These are phyloP conservation scores for Erythrolamprus reginae DNA, from an alignment of 2,113 vertebrate species.

Conservation along the genomic window DNA sequence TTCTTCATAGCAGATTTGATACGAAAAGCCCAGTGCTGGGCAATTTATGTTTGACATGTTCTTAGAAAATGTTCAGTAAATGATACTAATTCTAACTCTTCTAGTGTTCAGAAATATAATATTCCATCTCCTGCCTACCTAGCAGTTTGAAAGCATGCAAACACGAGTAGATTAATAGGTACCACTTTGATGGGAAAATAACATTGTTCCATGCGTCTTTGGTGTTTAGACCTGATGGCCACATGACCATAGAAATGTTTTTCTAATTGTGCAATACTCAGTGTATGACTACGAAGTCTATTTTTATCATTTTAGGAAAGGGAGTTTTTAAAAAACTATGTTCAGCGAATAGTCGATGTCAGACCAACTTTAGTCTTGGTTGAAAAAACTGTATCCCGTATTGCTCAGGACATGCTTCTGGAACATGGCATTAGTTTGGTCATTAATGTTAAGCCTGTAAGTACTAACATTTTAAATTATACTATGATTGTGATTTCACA, in stretches of 20 bases:
- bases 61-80: neutral
- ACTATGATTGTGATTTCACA: neutral
- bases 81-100: neutral
- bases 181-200: neutral
- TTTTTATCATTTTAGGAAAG: slow-evolving; percentile 75
- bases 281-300: neutral
- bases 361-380: slow-evolving; percentile 93
- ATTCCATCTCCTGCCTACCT: neutral
- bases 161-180: neutral
- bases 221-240: neutral
- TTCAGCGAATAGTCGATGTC: slow-evolving; percentile 93
- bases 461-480: slow-evolving; percentile 47
- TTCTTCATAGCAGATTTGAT: neutral
- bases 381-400: slow-evolving; percentile 96
- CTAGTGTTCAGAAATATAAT: neutral
- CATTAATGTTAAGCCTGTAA: slow-evolving; percentile 95
- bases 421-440: slow-evolving; percentile 95
- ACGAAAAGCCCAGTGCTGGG: neutral
- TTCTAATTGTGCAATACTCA: neutral
- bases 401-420: slow-evolving; percentile 96
- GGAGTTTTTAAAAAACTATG: slow-evolving; percentile 97
- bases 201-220: neutral
- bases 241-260: neutral
- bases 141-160: neutral
- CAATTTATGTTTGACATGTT: neutral